Conservation (phyloP, 2,113 vertebrate genomes). For the Nanorana parkeri region DNA sequence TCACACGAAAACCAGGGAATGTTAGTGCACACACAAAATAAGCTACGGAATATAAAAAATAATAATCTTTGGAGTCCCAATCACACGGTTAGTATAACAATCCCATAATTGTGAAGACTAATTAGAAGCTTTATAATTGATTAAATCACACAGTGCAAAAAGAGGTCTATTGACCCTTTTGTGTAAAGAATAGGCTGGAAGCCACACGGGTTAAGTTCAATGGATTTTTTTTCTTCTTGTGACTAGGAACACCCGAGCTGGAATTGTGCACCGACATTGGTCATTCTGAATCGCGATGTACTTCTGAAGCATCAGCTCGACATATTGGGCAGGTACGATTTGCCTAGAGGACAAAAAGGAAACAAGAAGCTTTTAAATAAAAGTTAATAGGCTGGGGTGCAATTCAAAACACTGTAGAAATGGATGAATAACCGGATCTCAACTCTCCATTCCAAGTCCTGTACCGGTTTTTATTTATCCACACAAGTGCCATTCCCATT, state of each 20-base stretch:
- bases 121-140: slow-evolving; percentile 81
- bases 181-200: slow-evolving; percentile 83
- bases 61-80: slow-evolving; percentile 90
- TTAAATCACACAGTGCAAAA: slow-evolving; percentile 88
- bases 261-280: slow-evolving; percentile 72
- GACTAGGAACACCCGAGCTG: slow-evolving; percentile 74
- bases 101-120: slow-evolving; percentile 82
- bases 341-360: slow-evolving; percentile 75
- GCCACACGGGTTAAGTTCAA: slow-evolving; percentile 76
- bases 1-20: slow-evolving; percentile 88
- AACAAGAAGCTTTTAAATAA: not conserved
- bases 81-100: slow-evolving; percentile 85
- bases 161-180: slow-evolving; percentile 79
- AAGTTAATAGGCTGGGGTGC: too few relatives aligned
- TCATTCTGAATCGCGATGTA: slow-evolving; percentile 97
- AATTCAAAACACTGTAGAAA: not conserved
- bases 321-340: slow-evolving; percentile 98
- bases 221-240: slow-evolving; percentile 67
- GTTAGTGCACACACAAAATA: slow-evolving; percentile 85
- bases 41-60: slow-evolving; percentile 72
- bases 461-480: too few relatives aligned
- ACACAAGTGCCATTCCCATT: too few relatives aligned
- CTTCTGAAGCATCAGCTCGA: slow-evolving; percentile 95
- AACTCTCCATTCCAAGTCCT: too few relatives aligned
- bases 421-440: not conserved